Percentiles rank a stretch among this genome's conserved stretches.
These are phyloP conservation scores for Gasteruption jaculator DNA, from an alignment of 2,888 invertebrate genomes.

Conservation along the genomic window DNA sequence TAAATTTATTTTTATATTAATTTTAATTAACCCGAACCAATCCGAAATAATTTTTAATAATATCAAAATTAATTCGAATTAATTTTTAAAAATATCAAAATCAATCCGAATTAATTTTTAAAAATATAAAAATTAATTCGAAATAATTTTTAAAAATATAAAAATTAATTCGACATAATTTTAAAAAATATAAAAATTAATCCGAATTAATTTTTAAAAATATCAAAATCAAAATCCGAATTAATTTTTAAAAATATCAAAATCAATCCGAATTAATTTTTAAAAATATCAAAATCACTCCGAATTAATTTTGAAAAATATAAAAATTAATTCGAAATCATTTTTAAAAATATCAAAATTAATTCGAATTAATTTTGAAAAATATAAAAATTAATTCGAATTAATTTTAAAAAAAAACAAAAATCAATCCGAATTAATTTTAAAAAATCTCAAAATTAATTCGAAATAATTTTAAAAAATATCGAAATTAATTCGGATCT, in stretches of 20 bases:
- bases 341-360: not conserved
- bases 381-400: not conserved
- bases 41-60: too few species aligned
- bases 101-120: too few species aligned
- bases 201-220: not conserved
- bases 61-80: too few species aligned
- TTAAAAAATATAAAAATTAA: not conserved
- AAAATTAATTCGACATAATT: not conserved
- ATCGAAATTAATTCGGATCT: not conserved
- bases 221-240: too few species aligned
- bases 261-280: too few species aligned
- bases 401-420: not conserved
- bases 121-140: slow-evolving; percentile 1
- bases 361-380: not conserved
- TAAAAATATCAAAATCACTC: too few species aligned
- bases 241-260: too few species aligned
- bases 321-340: slow-evolving; percentile 1
- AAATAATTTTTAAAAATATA: slow-evolving; percentile 2
- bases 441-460: not conserved
- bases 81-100: too few species aligned
- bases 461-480: not conserved
- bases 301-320: too few species aligned
- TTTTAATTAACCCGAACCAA: too few species aligned
- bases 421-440: not conserved
- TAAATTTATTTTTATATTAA: not conserved